These are phyloP conservation scores for Ganaspis sp. DNA, from an alignment of 1,140 invertebrate species.

Conservation along the genomic window DNA sequence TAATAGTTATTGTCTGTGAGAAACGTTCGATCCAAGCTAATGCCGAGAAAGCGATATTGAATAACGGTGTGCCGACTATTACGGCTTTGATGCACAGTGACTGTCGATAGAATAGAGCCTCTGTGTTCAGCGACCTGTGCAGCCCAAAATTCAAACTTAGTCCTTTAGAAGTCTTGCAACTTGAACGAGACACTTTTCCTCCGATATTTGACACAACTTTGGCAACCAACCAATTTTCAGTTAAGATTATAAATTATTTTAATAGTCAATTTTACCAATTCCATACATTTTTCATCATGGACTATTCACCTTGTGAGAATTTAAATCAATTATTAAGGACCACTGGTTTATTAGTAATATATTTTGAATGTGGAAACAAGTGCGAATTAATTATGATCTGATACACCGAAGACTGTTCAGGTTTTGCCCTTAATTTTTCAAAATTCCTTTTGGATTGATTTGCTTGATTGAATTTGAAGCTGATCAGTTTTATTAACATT, in stretches of 20 bases:
- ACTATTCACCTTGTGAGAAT: background rate
- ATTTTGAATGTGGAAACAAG: too few relatives aligned
- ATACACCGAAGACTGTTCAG: too few relatives aligned
- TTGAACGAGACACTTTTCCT: constrained; percentile 15
- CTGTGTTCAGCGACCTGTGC: constrained; percentile 13
- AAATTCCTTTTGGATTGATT: too few relatives aligned
- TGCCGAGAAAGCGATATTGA: constrained; percentile 17
- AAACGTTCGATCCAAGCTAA: constrained; percentile 4
- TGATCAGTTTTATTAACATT: too few relatives aligned
- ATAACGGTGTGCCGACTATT: constrained; percentile 19
- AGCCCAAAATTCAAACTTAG: constrained; percentile 2
- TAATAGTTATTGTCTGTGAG: constrained; percentile 47
- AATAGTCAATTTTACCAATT: constrained; percentile 23
- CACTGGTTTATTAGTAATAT: too few relatives aligned
- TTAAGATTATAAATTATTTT: constrained; percentile 22
- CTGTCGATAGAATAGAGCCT: constrained; percentile 19
- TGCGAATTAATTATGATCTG: too few relatives aligned
- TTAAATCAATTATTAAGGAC: background rate
- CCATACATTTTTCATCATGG: background rate
- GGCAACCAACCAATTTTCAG: constrained; percentile 2
- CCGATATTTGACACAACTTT: constrained; percentile 3
- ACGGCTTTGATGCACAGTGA: constrained; percentile 26
- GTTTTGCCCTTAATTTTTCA: too few relatives aligned
- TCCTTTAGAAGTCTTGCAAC: background rate
- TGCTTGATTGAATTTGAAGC: too few relatives aligned